Evolutionary conservation across 2,888 invertebrate genomes (phyloP).

Genomic region (Drosophila kanekoi): DNA sequence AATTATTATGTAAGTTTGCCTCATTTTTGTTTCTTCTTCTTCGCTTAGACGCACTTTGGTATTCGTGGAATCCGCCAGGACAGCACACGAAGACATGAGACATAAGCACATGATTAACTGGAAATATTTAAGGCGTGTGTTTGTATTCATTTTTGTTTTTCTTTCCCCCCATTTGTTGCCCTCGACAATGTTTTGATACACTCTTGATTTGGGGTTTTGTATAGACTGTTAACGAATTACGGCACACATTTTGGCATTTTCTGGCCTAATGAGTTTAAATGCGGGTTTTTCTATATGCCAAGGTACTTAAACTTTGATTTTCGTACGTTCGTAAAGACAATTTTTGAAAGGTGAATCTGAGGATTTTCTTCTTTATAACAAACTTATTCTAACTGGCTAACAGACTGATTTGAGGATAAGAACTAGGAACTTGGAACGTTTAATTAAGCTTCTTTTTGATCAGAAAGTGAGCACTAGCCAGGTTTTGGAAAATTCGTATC

Average conservation of each 20-base stretch:
- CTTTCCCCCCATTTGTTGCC: slow-evolving; percentile 5
- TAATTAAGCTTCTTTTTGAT: too few relatives aligned
- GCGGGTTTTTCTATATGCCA: background rate
- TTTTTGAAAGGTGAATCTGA: too few relatives aligned
- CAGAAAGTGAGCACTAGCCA: too few relatives aligned
- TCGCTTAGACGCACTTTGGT: slow-evolving; percentile 32
- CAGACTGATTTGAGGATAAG: too few relatives aligned
- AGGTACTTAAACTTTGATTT: background rate
- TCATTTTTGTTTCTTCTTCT: slow-evolving; percentile 39
- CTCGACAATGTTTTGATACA: slow-evolving; percentile 44
- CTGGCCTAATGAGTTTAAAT: background rate
- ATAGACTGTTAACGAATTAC: slow-evolving; percentile 7
- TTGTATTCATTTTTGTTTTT: slow-evolving; percentile 39
- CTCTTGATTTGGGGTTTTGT: slow-evolving; percentile 35
- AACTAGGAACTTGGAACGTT: too few relatives aligned
- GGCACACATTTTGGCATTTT: background rate
- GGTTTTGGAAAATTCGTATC: too few relatives aligned
- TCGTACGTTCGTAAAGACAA: too few relatives aligned
- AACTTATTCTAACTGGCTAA: too few relatives aligned
- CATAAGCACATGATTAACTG: slow-evolving; percentile 65
- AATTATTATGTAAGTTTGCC: slow-evolving; percentile 79
- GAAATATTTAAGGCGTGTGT: slow-evolving; percentile 76
- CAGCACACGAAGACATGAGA: slow-evolving; percentile 32
- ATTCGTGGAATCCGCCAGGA: slow-evolving; percentile 70
- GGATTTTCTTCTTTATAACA: too few relatives aligned